Evolutionary conservation across 92 coral and sea anemone genomes (phyloP).

Genomic region (Epizoanthus illoricatus): DNA sequence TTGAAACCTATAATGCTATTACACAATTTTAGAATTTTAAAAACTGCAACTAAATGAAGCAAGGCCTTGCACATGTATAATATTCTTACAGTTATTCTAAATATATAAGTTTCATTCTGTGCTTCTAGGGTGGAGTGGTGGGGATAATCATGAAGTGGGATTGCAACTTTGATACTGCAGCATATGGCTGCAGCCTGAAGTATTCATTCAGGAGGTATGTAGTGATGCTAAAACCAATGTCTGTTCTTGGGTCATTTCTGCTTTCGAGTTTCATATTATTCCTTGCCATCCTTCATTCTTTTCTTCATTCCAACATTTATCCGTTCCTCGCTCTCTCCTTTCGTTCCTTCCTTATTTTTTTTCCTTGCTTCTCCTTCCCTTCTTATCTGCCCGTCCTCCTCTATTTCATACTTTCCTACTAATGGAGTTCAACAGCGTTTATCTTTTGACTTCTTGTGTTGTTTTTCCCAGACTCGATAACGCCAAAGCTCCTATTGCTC

Average conservation of each 20-base stretch:
- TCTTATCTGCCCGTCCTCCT: background rate
- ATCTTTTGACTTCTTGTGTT: background rate
- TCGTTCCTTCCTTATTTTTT: background rate
- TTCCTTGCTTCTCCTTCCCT: background rate
- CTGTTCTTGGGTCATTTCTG: background rate
- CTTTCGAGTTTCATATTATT: background rate
- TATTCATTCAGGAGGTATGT: conserved; percentile 77
- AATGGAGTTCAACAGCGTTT: background rate
- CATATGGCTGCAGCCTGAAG: conserved; percentile 60
- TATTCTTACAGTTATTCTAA: too few relatives aligned
- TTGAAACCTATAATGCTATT: too few relatives aligned
- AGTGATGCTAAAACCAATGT: background rate
- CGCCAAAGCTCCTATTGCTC: conserved; percentile 72
- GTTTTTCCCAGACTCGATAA: conserved; percentile 61
- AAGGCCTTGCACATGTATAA: too few relatives aligned
- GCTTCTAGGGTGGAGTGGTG: conserved; percentile 70
- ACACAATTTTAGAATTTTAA: too few relatives aligned
- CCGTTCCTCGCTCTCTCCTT: background rate
- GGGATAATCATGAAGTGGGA: conserved; percentile 66
- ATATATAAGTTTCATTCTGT: background rate
- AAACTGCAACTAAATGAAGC: too few relatives aligned
- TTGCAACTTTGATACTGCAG: conserved; percentile 68
- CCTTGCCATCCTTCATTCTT: background rate
- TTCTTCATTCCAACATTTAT: background rate
- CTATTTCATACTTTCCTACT: background rate